phyloP scores from a whole-genome alignment of 2,797 vertebrate genomes.

The Anguilla marmorata region DNA sequence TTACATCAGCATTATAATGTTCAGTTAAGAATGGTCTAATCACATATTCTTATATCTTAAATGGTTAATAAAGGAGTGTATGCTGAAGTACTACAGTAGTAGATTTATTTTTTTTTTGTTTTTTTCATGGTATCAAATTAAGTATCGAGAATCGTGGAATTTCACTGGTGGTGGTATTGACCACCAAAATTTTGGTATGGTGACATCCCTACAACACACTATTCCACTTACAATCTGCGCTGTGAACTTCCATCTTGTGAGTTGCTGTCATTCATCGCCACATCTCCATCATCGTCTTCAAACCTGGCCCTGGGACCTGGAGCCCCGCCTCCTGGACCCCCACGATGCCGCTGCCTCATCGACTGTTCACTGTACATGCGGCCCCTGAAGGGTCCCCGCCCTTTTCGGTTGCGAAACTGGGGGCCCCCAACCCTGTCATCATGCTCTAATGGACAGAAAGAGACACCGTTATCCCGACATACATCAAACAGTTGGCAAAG shows the following conservation, averaged over 20 bases:
- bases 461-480: not conserved
- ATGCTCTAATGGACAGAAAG: conserved; percentile 70
- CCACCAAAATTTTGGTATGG: too few species aligned
- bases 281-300: conserved; percentile 75
- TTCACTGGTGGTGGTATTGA: too few species aligned
- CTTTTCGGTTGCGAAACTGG: conserved; percentile 75
- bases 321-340: conserved; percentile 56
- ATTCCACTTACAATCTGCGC: conserved; percentile 68
- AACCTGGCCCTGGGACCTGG: conserved; percentile 65
- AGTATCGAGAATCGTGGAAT: too few species aligned
- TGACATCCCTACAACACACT: too few species aligned
- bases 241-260: conserved; percentile 68
- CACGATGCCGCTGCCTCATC: conserved; percentile 69
- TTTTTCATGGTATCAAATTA: too few species aligned
- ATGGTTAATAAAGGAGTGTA: too few species aligned
- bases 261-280: conserved; percentile 75
- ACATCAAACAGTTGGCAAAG: too few species aligned
- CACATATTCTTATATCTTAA: too few species aligned
- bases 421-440: conserved; percentile 77
- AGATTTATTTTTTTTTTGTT: too few species aligned
- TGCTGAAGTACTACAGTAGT: too few species aligned
- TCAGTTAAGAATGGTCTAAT: too few species aligned
- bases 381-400: conserved; percentile 74
- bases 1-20: too few species aligned
- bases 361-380: conserved; percentile 67